Evolutionary conservation across 2,113 vertebrate species (phyloP).

Genomic region (Thomomys bottae): DNA sequence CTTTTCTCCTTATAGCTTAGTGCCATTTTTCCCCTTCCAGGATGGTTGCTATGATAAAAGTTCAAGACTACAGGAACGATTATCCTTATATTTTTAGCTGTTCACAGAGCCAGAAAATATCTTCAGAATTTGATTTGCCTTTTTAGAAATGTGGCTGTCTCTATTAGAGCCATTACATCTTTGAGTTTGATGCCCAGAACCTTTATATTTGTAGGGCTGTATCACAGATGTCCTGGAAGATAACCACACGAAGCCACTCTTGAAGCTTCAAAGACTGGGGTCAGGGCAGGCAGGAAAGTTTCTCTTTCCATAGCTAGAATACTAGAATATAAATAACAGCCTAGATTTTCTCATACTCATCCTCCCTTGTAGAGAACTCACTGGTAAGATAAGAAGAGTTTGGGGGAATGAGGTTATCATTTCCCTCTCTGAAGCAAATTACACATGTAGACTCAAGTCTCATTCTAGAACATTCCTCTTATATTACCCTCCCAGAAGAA

Average conservation of each 20-base stretch:
- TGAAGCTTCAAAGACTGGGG: constrained; percentile 57
- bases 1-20: neutral
- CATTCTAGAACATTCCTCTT: neutral
- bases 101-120: constrained; percentile 63
- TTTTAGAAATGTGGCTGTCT: constrained; percentile 69
- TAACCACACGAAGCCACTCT: constrained; percentile 17
- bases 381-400: neutral
- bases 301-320: neutral
- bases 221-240: constrained; percentile 25
- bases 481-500: neutral
- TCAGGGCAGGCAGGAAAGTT: neutral
- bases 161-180: constrained; percentile 57
- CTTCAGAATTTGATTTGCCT: constrained; percentile 44
- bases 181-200: constrained; percentile 60
- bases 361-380: neutral
- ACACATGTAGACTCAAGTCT: neutral
- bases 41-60: constrained; percentile 55
- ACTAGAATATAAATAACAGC: constrained; percentile 22
- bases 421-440: neutral
- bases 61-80: constrained; percentile 22
- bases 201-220: constrained; percentile 11
- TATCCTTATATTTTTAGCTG: constrained; percentile 73
- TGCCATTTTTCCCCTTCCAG: constrained; percentile 9
- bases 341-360: neutral
- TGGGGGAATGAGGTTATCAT: neutral